These are phyloP conservation scores for Trinectes maculatus DNA, from an alignment of 2,113 vertebrate species.

Conservation along the genomic window DNA sequence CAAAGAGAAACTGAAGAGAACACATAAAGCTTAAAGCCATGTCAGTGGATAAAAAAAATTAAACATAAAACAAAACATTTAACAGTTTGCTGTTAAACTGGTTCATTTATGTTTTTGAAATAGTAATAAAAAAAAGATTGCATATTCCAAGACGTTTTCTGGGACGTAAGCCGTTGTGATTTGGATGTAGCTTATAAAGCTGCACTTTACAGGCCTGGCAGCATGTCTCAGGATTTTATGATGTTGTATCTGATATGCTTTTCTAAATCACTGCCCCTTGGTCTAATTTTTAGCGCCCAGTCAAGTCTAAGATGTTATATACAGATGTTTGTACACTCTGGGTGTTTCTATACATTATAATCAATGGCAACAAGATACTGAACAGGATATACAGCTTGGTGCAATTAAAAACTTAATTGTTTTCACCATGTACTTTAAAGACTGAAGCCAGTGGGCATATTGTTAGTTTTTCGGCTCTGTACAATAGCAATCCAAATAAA, in stretches of 20 bases:
- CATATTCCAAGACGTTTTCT: not conserved
- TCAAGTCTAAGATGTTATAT: not conserved
- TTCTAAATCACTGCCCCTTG: constrained; percentile 3
- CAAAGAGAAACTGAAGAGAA: not conserved
- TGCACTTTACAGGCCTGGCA: constrained; percentile 2
- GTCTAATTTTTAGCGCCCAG: not conserved
- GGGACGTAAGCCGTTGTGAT: constrained; percentile 1
- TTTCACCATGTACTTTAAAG: too few relatives aligned
- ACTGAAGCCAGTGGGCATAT: too few relatives aligned
- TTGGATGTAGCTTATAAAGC: not conserved
- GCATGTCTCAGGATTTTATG: constrained; percentile 5
- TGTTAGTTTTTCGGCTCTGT: too few relatives aligned
- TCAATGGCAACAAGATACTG: not conserved
- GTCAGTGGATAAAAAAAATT: too few relatives aligned
- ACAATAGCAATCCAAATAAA: too few relatives aligned
- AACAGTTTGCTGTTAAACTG: not conserved
- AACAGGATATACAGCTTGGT: too few relatives aligned
- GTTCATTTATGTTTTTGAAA: not conserved
- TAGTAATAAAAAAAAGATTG: not conserved
- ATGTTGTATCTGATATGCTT: not conserved
- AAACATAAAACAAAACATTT: too few relatives aligned
- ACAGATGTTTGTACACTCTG: not conserved
- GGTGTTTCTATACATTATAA: not conserved
- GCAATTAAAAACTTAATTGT: too few relatives aligned
- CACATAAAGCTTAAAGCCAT: not conserved